Evolutionary conservation across 1,140 invertebrate genomes (phyloP).

Genomic region (Chymomyza costata): DNA sequence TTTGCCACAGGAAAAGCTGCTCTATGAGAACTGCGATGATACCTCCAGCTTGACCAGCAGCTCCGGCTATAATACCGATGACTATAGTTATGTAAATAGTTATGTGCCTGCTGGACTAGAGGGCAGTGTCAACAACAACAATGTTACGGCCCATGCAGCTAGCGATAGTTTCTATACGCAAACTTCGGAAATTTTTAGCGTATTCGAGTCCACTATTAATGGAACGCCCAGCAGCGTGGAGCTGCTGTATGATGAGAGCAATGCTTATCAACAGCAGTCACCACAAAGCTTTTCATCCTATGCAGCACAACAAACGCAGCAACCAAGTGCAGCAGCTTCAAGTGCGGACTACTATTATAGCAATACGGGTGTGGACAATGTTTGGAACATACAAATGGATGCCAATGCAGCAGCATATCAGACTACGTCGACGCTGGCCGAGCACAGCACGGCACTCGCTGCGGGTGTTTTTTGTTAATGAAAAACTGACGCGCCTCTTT

Average conservation of each 20-base stretch:
- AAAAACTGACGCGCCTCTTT: background rate
- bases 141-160: constrained; percentile 18
- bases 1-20: constrained; percentile 34
- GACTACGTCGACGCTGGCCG: constrained; percentile 1
- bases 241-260: constrained; percentile 41
- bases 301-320: constrained; percentile 10
- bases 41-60: constrained; percentile 67
- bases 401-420: constrained; percentile 23
- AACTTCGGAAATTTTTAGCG: constrained; percentile 61
- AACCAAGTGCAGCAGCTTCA: constrained; percentile 25
- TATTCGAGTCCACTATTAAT: constrained; percentile 50
- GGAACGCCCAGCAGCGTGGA: constrained; percentile 23
- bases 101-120: constrained; percentile 40
- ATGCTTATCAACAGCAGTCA: constrained; percentile 39
- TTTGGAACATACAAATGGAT: constrained; percentile 69
- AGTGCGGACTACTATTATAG: constrained; percentile 63
- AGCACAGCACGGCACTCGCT: background rate
- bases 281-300: too few species aligned
- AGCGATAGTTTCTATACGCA: constrained; percentile 50
- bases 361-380: constrained; percentile 60
- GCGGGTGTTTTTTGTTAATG: constrained; percentile 43
- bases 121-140: constrained; percentile 1
- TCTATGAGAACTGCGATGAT: constrained; percentile 71
- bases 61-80: constrained; percentile 65
- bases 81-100: constrained; percentile 52